Percentiles rank a stretch among this genome's conserved stretches.
phyloP scores from a whole-genome alignment of 2,797 vertebrate genomes.

The Semaprochilodus insignis region DNA sequence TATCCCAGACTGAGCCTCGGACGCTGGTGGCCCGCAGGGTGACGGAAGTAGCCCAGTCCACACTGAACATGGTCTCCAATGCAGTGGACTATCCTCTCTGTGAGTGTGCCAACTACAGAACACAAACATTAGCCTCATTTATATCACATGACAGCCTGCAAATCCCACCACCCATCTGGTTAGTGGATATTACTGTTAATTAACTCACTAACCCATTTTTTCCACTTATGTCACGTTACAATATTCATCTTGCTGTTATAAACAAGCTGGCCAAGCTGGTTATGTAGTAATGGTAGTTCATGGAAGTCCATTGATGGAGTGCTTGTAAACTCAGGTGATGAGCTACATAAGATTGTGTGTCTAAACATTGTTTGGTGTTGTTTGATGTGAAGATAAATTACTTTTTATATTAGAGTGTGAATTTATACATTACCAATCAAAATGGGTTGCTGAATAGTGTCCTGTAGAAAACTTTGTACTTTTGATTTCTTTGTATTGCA shows the following conservation, averaged over 20 bases:
- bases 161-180: not conserved
- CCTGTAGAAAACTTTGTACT: not conserved
- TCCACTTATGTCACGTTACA: not conserved
- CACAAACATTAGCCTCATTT: not conserved
- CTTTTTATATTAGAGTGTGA: not conserved
- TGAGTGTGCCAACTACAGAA: slow-evolving; percentile 66
- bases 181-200: not conserved
- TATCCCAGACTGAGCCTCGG: slow-evolving; percentile 72
- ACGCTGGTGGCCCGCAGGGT: slow-evolving; percentile 82
- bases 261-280: not conserved
- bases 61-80: slow-evolving; percentile 80
- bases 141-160: not conserved
- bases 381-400: not conserved
- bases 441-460: not conserved
- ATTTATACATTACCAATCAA: not conserved
- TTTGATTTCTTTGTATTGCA: not conserved
- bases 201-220: not conserved
- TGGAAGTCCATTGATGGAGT: not conserved
- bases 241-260: not conserved
- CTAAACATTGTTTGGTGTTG: no score
- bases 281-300: not conserved
- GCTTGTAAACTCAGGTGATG: not conserved
- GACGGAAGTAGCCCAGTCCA: slow-evolving; percentile 84
- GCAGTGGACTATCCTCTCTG: slow-evolving; percentile 85
- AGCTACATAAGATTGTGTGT: not conserved